Base-by-base conservation (phyloP, 2,888 invertebrate genomes). In the Sminthurinus aureus region DNA sequence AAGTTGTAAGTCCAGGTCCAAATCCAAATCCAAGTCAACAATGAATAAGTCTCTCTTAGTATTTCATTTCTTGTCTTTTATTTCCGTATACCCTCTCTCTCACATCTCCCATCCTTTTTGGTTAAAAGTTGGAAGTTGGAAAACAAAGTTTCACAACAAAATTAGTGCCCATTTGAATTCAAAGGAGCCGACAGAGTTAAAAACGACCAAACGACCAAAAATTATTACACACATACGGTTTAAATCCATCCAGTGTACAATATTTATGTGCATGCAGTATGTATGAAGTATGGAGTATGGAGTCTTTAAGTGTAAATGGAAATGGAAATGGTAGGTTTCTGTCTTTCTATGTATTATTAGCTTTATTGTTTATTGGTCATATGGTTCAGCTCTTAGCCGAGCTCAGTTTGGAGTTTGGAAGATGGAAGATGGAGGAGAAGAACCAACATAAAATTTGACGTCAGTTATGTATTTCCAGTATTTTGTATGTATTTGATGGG, bases 71-170 rank as follows among this genome's bases (percentile, higher is more conserved):
- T 71, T 24, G 4, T 71, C 24, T 26, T 22, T 22, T 26, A 2
- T 74, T 26, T 74, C 38, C 18, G 38, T 74, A 2, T 74, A 15
- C 6, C 74, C 24, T 1, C 26, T 20, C n/a, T 69, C n/a, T n/a
- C 64, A 18, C 64, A n/a, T 64, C 64, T 18, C n/a, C 2, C 64
- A 64, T 64, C 15, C 64, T n/a, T 18, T 64, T 38, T 38, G 38
- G 38, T 38, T 38, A 1, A 58, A 58, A 9, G n/a, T n/a, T n/a
- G 69, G 13, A 69, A 12, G 20, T 22, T 50, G 38, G 69, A 69
- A 71, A 79, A 69, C 67, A 79, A 79, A 79, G 79, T 79, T 79
- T 18, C 24, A 79, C 52, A 77, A 77, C 77, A 79, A 79, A 79
- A 79, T 79, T 79, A 79, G 79, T 79, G 69, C 50, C 51, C 26